These are phyloP conservation scores for Anaspis maculata DNA, from an alignment of 2,888 invertebrate genomes.

Conservation along the genomic window DNA sequence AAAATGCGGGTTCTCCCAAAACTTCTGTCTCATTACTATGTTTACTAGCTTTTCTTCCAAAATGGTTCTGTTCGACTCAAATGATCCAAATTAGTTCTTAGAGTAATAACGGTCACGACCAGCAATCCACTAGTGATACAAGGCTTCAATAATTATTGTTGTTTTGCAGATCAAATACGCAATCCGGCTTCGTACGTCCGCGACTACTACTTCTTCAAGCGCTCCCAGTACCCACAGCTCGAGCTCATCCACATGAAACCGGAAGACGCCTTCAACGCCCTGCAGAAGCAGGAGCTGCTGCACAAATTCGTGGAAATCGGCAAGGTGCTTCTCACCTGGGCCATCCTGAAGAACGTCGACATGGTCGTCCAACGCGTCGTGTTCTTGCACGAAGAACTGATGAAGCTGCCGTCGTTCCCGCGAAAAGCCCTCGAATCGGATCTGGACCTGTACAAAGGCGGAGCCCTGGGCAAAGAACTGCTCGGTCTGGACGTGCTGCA, in stretches of 20 bases:
- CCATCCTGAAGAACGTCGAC: conserved; percentile 84
- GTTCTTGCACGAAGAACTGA: conserved; percentile 96
- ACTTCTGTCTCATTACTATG: too few relatives aligned
- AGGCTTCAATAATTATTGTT: conserved; percentile 4
- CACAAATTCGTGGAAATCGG: conserved; percentile 97
- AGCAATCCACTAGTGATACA: too few relatives aligned
- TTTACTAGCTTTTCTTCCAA: too few relatives aligned
- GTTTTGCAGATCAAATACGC: conserved; percentile 80
- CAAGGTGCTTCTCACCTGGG: conserved; percentile 87
- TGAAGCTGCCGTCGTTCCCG: conserved; percentile 97
- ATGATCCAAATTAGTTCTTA: too few relatives aligned
- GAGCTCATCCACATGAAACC: conserved; percentile 89
- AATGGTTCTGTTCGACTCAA: too few relatives aligned
- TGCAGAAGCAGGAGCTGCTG: conserved; percentile 83
- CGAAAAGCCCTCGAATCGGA: conserved; percentile 96
- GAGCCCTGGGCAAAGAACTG: conserved; percentile 74
- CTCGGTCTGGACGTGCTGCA: conserved; percentile 84
- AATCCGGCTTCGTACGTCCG: conserved; percentile 92
- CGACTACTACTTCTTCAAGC: conserved; percentile 66
- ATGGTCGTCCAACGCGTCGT: conserved; percentile 97
- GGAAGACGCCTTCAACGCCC: conserved; percentile 79
- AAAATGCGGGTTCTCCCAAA: too few relatives aligned
- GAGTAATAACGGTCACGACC: too few relatives aligned
- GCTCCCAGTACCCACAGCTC: conserved; percentile 96
- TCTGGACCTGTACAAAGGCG: conserved; percentile 83